phyloP scores from a whole-genome alignment of 2,888 invertebrate genomes.

The Agonopterix arenella region DNA sequence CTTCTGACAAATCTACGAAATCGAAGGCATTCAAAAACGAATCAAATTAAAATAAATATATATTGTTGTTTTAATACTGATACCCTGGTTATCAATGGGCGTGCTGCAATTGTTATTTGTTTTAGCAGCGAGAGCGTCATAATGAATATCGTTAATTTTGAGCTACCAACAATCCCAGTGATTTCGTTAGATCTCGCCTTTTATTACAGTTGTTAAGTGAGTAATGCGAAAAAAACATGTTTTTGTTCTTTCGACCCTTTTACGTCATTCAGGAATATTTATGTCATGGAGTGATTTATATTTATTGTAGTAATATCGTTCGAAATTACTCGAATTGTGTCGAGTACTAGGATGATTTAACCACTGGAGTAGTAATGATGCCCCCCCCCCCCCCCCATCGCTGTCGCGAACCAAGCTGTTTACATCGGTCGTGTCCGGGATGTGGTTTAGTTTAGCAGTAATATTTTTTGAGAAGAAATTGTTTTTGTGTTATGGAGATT shows the following conservation, averaged over 20 bases:
- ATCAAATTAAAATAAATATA: no score
- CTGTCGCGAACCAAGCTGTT: no score
- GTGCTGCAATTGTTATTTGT: conserved; percentile 34
- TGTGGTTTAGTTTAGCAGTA: no score
- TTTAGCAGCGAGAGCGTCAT: conserved; percentile 32
- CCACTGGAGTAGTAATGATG: no score
- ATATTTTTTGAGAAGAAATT: no score
- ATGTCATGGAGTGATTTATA: no score
- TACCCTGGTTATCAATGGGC: conserved; percentile 6
- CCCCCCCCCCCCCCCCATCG: no score
- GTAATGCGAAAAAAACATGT: conserved; percentile 1
- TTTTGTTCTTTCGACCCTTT: background rate
- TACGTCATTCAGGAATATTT: background rate
- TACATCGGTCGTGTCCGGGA: no score
- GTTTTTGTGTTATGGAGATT: no score
- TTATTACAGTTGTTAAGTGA: conserved; percentile 12
- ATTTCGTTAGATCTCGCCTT: conserved; percentile 16
- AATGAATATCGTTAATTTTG: conserved; percentile 39
- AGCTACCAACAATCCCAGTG: conserved; percentile 28
- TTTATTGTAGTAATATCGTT: background rate
- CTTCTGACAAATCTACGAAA: no score
- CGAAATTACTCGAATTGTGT: background rate
- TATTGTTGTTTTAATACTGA: conserved; percentile 8
- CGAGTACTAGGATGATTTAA: no score
- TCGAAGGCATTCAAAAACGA: no score